Conservation (phyloP, 2,113 vertebrate species). For the Sminthopsis crassicaudata region DNA sequence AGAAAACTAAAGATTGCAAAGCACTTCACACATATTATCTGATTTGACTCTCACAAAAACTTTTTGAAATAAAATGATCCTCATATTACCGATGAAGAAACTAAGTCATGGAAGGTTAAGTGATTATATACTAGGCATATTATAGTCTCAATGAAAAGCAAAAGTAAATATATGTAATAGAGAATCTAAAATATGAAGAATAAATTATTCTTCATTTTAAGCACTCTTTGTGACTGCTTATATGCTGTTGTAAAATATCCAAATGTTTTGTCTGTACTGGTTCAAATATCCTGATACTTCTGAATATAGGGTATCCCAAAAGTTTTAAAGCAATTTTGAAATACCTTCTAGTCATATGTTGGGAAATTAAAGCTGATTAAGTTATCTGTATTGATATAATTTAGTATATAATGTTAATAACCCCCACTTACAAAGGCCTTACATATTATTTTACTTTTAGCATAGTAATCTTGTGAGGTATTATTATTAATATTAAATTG, state of each 20-base stretch:
- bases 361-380: constrained; percentile 13
- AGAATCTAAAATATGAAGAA: background rate
- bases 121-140: too few species aligned
- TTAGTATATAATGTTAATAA: too few species aligned
- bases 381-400: too few species aligned
- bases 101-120: too few species aligned
- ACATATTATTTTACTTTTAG: too few species aligned
- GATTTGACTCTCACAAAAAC: constrained; percentile 27
- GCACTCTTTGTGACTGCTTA: constrained; percentile 19
- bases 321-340: too few species aligned
- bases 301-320: background rate
- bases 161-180: constrained; percentile 1
- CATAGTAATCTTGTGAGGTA: too few species aligned
- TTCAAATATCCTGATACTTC: constrained; percentile 58
- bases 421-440: too few species aligned
- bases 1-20: background rate
- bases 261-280: constrained; percentile 23
- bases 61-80: too few species aligned
- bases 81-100: too few species aligned
- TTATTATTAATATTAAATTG: too few species aligned
- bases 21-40: constrained; percentile 42
- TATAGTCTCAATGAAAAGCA: constrained; percentile 29
- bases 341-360: background rate
- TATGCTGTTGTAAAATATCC: constrained; percentile 11
- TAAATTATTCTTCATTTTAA: background rate